Evolutionary conservation across 2,888 invertebrate genomes (phyloP), one percentile per base, ranked within the genome.

Genomic region (Mythimna ferrago): DNA sequence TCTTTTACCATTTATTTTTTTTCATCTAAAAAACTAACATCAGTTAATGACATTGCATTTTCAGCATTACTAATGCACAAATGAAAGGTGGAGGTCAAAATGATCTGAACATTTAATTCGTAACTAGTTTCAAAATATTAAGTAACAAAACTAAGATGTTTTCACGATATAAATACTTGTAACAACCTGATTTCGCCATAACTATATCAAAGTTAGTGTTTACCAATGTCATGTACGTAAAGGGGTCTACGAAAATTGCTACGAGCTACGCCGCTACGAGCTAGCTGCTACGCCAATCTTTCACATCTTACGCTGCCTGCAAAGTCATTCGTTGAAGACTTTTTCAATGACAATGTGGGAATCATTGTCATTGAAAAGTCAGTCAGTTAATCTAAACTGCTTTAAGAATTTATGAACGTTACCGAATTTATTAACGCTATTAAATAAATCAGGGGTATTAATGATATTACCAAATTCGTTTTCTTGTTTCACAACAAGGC

Each of bases 21-120:
- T 67, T 66, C 26, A 54, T 61, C 67, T 81, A 74, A 69, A 10
- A 70, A 67, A 66, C 66, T 56, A 76, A 68, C 62, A 66, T 77
- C 64, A 54, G 57, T 76, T 74, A 81, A 80, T 78, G 72, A 81
- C 72, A 83, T 66, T 73, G 81, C 69, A 79, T 83, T 84, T 76
- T 73, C 44, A 69, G 70, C 58, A 79, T 67, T 78, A 19, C 66
- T 85, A 87, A 85, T 70, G 71, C 72, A 83, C 86, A 82, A 88
- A 85, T 82, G 85, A 89, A 89, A 89, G 89, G 88, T 89, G 85
- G 88, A 91, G 90, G 90, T 90, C 91, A 87, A 88, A 48, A 78
- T 80, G 81, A 89, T 91, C 89, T 86, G 81, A 73, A 85, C 87
- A 87, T 90, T 88, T 86, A 89, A 89, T 88, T 89, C 87, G 88